Conservation (phyloP, 1,140 invertebrate species). For the Drosophila kikkawai region DNA sequence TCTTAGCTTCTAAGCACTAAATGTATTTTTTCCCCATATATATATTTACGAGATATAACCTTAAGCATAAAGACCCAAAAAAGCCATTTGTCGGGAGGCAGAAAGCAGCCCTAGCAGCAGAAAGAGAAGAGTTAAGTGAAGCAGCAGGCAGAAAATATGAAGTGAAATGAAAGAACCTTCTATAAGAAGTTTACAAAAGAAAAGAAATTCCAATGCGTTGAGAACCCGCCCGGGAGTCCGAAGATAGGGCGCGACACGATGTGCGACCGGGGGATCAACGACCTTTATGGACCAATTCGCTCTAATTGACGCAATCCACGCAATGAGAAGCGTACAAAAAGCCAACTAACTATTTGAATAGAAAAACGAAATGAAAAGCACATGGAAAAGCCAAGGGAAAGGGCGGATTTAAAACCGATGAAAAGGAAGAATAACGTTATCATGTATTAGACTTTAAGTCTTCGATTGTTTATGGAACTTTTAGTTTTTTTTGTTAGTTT, state of each 20-base stretch:
- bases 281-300: constrained; percentile 84
- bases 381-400: constrained; percentile 27
- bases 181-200: constrained; percentile 72
- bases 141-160: constrained; percentile 35
- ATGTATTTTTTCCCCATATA: constrained; percentile 51
- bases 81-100: constrained; percentile 38
- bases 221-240: constrained; percentile 6
- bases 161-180: constrained; percentile 58
- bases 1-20: constrained; percentile 48
- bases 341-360: constrained; percentile 50
- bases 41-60: constrained; percentile 27
- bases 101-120: constrained; percentile 16
- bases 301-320: constrained; percentile 82
- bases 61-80: constrained; percentile 54
- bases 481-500: constrained; percentile 51
- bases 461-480: constrained; percentile 65
- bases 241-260: constrained; percentile 2
- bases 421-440: constrained; percentile 44
- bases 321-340: constrained; percentile 74
- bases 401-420: constrained; percentile 14
- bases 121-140: constrained; percentile 14
- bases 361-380: constrained; percentile 24
- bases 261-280: constrained; percentile 59
- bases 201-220: constrained; percentile 73
- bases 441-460: constrained; percentile 80